These are phyloP conservation scores for Poeciliopsis prolifica DNA, from an alignment of 2,113 vertebrate genomes.

Conservation along the genomic window DNA sequence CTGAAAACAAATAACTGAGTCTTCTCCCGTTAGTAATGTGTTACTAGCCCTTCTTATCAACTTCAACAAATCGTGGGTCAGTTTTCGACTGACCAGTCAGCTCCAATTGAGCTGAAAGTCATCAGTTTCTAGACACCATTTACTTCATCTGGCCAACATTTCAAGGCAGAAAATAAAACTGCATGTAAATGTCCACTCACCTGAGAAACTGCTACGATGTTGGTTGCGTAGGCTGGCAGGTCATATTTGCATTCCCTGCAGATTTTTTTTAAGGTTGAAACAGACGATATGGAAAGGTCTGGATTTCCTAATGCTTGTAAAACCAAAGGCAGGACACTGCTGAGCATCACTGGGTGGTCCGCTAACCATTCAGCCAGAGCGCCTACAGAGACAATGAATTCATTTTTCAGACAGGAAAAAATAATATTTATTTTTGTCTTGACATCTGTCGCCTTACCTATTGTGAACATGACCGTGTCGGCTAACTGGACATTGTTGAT, in stretches of 20 bases:
- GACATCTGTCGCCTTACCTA: conserved; percentile 78
- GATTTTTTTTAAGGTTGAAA: conserved; percentile 98
- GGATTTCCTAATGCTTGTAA: conserved; percentile 96
- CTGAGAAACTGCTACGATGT: conserved; percentile 98
- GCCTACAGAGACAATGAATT: conserved; percentile 73
- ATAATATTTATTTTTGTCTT: too few species aligned
- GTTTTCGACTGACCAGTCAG: too few species aligned
- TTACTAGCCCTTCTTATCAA: too few species aligned
- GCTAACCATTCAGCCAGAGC: conserved; percentile 97
- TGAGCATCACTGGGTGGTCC: conserved; percentile 98
- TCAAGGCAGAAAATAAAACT: neutral
- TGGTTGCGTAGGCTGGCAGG: conserved; percentile 93
- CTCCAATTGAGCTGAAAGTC: too few species aligned
- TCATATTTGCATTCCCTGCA: conserved; percentile 98
- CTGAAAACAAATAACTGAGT: too few species aligned
- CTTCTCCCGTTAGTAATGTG: too few species aligned
- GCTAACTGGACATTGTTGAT: conserved; percentile 98
- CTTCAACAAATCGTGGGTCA: too few species aligned
- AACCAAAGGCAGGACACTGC: conserved; percentile 94
- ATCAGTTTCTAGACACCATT: too few species aligned
- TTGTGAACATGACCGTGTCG: conserved; percentile 99
- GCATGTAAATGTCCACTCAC: conserved; percentile 59
- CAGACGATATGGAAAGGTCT: conserved; percentile 96
- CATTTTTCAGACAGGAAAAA: neutral
- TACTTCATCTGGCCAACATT: too few species aligned